phyloP scores from a whole-genome alignment of 2,797 vertebrate species.

The Fistularia commersonii region DNA sequence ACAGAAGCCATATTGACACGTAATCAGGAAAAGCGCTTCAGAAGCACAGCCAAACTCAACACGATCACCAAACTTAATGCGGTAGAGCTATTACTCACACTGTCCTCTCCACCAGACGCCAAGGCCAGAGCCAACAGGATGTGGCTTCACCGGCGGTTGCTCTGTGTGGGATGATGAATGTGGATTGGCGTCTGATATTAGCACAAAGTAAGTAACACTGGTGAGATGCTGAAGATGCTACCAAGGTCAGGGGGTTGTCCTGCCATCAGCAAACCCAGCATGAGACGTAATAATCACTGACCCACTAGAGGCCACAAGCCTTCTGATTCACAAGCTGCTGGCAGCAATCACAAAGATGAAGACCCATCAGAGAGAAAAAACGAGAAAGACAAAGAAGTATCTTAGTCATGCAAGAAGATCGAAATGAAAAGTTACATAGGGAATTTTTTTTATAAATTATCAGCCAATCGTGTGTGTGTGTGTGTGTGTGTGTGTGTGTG shows the following conservation, averaged over 20 bases:
- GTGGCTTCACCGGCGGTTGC: conserved; percentile 12
- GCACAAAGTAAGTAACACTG: conserved; percentile 16
- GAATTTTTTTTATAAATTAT: too few species aligned
- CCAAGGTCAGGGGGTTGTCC: conserved; percentile 43
- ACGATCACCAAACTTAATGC: conserved; percentile 35
- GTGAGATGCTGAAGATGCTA: conserved; percentile 18
- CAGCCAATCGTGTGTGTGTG: too few species aligned
- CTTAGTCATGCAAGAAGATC: neutral
- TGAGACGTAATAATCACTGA: conserved; percentile 53
- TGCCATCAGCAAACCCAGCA: conserved; percentile 45
- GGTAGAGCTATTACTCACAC: conserved; percentile 44
- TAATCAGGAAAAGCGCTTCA: conserved; percentile 45
- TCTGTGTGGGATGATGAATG: conserved; percentile 53
- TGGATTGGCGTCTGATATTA: conserved; percentile 37
- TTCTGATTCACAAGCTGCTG: conserved; percentile 46
- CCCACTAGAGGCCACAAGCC: conserved; percentile 27
- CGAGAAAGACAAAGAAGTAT: conserved; percentile 13
- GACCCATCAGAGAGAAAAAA: conserved; percentile 19
- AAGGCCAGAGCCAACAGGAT: conserved; percentile 20
- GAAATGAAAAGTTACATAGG: conserved; percentile 11
- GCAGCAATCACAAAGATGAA: conserved; percentile 61
- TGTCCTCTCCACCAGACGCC: conserved; percentile 11
- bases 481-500: too few species aligned
- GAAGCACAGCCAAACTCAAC: conserved; percentile 38
- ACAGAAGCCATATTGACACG: conserved; percentile 3